A percentile compares a stretch with the other conserved stretches of the same genome.
These are phyloP conservation scores for Yoshiicerus persimilis DNA, from an alignment of 1,140 invertebrate genomes.

Conservation along the genomic window DNA sequence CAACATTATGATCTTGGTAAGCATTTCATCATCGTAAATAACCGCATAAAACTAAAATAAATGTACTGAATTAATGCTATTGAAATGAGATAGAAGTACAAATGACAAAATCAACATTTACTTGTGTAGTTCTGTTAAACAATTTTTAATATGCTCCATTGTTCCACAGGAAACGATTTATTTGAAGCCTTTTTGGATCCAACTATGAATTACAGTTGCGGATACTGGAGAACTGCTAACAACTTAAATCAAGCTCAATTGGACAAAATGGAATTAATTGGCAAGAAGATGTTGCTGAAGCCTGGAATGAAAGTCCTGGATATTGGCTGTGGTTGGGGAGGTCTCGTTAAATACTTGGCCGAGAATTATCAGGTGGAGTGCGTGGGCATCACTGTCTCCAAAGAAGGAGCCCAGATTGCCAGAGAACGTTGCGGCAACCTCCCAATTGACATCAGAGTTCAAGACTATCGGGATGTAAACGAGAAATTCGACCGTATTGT, in stretches of 20 bases:
- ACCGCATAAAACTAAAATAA: too few relatives aligned
- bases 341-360: conserved; percentile 36
- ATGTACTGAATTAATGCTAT: too few relatives aligned
- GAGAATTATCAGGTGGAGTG: conserved; percentile 39
- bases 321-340: conserved; percentile 52
- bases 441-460: conserved; percentile 35
- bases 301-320: conserved; percentile 51
- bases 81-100: too few relatives aligned
- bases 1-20: conserved; percentile 44
- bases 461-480: conserved; percentile 45
- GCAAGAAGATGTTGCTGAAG: conserved; percentile 49
- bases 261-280: conserved; percentile 50
- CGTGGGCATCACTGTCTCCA: conserved; percentile 41
- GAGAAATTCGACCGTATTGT: conserved; percentile 47
- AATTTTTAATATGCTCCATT: too few relatives aligned
- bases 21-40: neutral
- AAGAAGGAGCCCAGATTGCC: conserved; percentile 34
- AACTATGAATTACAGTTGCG: conserved; percentile 34
- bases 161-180: neutral
- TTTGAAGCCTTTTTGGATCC: conserved; percentile 21
- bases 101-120: neutral
- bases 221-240: conserved; percentile 26
- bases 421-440: conserved; percentile 27
- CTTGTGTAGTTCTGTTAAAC: neutral
- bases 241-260: conserved; percentile 48